Base-by-base conservation (phyloP, 2,888 invertebrate species). In the Cremastobaeus sp. region DNA sequence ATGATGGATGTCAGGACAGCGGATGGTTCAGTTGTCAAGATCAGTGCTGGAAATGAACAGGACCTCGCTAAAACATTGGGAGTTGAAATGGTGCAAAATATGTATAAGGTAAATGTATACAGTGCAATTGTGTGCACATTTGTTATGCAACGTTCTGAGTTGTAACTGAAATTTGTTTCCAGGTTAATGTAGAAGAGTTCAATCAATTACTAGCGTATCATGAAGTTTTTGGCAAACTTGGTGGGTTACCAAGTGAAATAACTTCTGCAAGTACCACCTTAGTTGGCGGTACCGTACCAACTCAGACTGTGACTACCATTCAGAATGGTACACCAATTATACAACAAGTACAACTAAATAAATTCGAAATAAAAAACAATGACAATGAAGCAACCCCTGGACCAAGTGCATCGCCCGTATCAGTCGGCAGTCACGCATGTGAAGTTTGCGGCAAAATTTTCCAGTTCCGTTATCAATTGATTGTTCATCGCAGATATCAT, bases 401-500 rank as follows among this genome's bases (percentile, higher is more conserved):
- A 65, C 86, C 87, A 48, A 89, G 89, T 37, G 92, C 91, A 2
- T 92, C 93, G 1, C 89, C 91, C 1, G 90, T 91, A 1, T 89
- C 90, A 11, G 89, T 89, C 20, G 92, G 92, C 14, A 91, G 91
- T 74, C 95, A 95, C 86, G 91, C 93, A 12, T 95, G 95, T 86
- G 95, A 95, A 87, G 91, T 95, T 70, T 95, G 95, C 82, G 94
- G 94, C 52, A 95, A 95, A 89, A 93, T 94, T 89, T 95, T 95
- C 88, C 94, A 94, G 82, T 95, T 94, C 87, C 92, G 95, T 65
- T 95, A 96, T 88, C 95, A 95, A 85, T 90, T 95, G 68, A 95
- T 95, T 81, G 95, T 95, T 35, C 95, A 96, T 88, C 91, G 94
- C 82, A 92, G 95, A 80, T 95, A 95, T 88, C 96, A 96, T 82